Conservation (phyloP, 2,888 invertebrate genomes). For the Eilema caniola region DNA sequence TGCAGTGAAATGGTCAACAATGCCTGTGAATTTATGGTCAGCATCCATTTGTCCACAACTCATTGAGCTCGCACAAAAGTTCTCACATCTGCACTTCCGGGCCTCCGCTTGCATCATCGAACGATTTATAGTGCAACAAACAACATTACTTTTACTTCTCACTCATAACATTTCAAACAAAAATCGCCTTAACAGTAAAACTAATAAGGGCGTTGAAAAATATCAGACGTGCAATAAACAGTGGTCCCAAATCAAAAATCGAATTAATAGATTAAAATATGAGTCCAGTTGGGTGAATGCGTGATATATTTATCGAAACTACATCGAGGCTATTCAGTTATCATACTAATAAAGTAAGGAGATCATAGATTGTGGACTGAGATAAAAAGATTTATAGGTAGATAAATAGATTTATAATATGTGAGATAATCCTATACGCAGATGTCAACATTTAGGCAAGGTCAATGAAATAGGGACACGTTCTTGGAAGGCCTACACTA, state of each 20-base stretch:
- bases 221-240: neutral
- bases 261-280: conserved; percentile 23
- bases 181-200: conserved; percentile 11
- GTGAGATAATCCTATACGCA: conserved; percentile 48
- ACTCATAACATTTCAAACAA: conserved; percentile 15
- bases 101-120: conserved; percentile 53
- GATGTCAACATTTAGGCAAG: conserved; percentile 32
- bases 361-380: conserved; percentile 51
- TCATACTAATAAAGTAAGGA: conserved; percentile 48
- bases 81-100: conserved; percentile 64
- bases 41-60: conserved; percentile 50
- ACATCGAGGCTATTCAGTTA: conserved; percentile 43
- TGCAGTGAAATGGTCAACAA: conserved; percentile 35
- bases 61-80: conserved; percentile 54
- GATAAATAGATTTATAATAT: conserved; percentile 58
- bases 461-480: conserved; percentile 20
- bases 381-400: conserved; percentile 59
- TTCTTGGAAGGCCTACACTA: neutral
- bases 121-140: conserved; percentile 45
- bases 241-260: conserved; percentile 14
- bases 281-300: conserved; percentile 15
- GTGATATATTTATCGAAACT: conserved; percentile 38
- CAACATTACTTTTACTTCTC: neutral
- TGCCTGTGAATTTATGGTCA: conserved; percentile 39
- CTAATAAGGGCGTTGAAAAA: neutral